Percentiles rank a stretch among this genome's conserved stretches.
These are phyloP conservation scores for Saccostrea cuccullata DNA, from an alignment of 1,140 invertebrate species.

Conservation along the genomic window DNA sequence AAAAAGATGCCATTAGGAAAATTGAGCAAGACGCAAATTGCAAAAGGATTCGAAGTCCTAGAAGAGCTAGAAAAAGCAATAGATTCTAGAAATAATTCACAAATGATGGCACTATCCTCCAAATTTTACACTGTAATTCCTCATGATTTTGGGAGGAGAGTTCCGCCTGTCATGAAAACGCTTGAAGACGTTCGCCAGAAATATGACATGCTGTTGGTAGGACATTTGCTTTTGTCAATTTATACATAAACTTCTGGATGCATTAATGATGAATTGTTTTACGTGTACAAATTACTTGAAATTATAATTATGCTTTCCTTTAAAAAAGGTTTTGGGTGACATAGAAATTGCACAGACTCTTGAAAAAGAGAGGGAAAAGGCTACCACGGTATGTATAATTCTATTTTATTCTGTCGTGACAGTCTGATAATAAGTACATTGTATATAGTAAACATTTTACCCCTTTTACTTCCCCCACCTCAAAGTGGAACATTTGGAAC, in stretches of 20 bases:
- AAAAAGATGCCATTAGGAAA: conserved; percentile 81
- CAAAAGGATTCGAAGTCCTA: conserved; percentile 79
- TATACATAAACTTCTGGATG: neutral
- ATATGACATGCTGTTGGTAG: conserved; percentile 79
- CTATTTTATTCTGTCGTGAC: too few relatives aligned
- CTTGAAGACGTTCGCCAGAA: conserved; percentile 75
- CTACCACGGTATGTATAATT: conserved; percentile 21
- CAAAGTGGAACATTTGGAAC: too few relatives aligned
- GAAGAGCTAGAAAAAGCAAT: conserved; percentile 78
- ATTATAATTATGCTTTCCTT: neutral
- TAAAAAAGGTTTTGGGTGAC: conserved; percentile 77
- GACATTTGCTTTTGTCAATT: conserved; percentile 34
- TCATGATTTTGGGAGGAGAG: conserved; percentile 78
- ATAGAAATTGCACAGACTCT: conserved; percentile 80
- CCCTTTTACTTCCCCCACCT: too few relatives aligned
- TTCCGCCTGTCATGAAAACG: conserved; percentile 75
- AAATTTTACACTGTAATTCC: conserved; percentile 80
- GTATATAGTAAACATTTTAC: too few relatives aligned
- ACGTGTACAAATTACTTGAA: neutral
- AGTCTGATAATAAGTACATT: too few relatives aligned
- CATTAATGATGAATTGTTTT: neutral
- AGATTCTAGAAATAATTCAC: conserved; percentile 62
- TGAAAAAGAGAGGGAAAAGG: conserved; percentile 75
- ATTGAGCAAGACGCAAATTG: conserved; percentile 80
- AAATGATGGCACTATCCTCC: conserved; percentile 72